phyloP scores from a whole-genome alignment of 2,888 invertebrate species.

The Acanthopleura granulata region DNA sequence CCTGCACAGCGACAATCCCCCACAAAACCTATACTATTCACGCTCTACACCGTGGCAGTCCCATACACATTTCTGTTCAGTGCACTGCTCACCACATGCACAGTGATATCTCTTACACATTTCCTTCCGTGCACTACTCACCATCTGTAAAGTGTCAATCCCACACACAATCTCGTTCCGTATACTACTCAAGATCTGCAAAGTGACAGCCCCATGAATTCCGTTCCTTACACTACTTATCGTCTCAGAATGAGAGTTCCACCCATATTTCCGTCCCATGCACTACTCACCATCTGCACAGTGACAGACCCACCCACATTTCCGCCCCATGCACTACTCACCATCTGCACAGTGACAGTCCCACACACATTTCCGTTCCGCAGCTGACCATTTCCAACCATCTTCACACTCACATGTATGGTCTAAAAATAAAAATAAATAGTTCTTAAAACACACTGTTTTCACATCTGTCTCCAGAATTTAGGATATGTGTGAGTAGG shows the following conservation, averaged over 20 bases:
- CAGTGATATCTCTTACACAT: too few species aligned
- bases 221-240: conserved; percentile 26
- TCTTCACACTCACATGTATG: conserved; percentile 37
- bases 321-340: conserved; percentile 20
- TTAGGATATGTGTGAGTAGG: neutral
- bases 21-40: too few species aligned
- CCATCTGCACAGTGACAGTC: conserved; percentile 40
- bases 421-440: neutral
- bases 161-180: too few species aligned
- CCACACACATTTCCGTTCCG: conserved; percentile 40
- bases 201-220: neutral
- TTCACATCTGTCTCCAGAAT: too few species aligned
- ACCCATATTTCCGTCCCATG: conserved; percentile 35
- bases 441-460: neutral
- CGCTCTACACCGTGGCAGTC: too few species aligned
- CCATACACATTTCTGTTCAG: too few species aligned
- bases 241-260: conserved; percentile 41
- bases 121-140: too few species aligned
- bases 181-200: too few species aligned
- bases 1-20: too few species aligned
- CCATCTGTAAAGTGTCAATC: too few species aligned
- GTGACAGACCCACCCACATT: neutral
- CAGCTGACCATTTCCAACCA: conserved; percentile 42
- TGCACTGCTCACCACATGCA: too few species aligned
- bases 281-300: neutral